phyloP scores from a whole-genome alignment of 2,888 invertebrate species.

The Andrena flavipes region DNA sequence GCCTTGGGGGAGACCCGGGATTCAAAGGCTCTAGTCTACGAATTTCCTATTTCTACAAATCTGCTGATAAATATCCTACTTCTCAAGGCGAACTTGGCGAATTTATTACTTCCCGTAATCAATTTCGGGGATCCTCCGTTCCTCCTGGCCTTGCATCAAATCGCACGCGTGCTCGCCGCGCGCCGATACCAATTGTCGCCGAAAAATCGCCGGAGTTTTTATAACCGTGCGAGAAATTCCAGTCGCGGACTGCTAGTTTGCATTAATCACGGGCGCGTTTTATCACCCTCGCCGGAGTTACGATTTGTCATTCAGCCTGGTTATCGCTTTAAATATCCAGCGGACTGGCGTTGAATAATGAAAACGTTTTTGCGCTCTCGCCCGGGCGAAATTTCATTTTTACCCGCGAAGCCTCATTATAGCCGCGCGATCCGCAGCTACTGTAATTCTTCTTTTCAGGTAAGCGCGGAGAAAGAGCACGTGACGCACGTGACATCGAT shows the following conservation, averaged over 20 bases:
- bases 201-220: neutral
- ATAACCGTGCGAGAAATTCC: neutral
- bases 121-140: neutral
- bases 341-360: conserved; percentile 34
- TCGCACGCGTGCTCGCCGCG: too few species aligned
- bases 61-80: neutral
- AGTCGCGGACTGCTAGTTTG: conserved; percentile 7
- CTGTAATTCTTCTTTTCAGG: conserved; percentile 56
- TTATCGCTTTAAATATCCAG: conserved; percentile 34
- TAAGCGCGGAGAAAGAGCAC: conserved; percentile 37
- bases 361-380: conserved; percentile 4
- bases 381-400: conserved; percentile 38
- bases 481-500: conserved; percentile 76
- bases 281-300: neutral
- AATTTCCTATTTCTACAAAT: neutral
- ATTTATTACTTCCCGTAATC: neutral
- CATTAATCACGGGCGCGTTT: conserved; percentile 32
- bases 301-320: conserved; percentile 37
- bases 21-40: neutral
- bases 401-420: conserved; percentile 31
- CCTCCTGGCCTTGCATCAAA: neutral
- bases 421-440: conserved; percentile 27
- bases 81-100: neutral
- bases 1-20: too few species aligned
- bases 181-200: neutral